Evolutionary conservation across 2,113 vertebrate species (phyloP), one percentile per base, ranked within the genome.

Genomic region (Pagrus major): DNA sequence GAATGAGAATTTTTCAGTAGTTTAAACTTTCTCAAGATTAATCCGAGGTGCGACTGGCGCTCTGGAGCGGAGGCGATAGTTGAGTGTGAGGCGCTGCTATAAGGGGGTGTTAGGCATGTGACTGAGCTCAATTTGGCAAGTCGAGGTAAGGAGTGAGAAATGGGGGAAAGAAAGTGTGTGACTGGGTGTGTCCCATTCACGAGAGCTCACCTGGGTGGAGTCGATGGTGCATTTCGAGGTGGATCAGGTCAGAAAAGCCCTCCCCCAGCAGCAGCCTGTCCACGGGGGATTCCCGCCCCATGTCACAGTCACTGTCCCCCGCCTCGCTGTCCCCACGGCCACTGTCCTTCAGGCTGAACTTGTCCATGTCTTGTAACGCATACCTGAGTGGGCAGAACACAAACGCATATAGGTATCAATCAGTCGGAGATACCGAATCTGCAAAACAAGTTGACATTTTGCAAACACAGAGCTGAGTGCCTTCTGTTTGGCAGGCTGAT

Each of bases 301-400:
- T 93, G 90, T 99, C 98, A 93, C 98, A 99, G 86, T 99, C 98
- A 88, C 98, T 99, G 95, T 99, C 98, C 90, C 98, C 98, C 64
- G 98, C 98, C 94, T 99, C 98, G 86, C 98, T 99, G 90, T 99
- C 98, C 80, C 98, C 98, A 71, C 98, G 96, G 73, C 98, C 98
- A 93, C 98, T 99, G 95, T 99, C 98, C 93, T 99, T 99, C 92
- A 99, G 93, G 94, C 98, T 99, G 94, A 99, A 99, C 94, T 99
- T 99, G 94, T 99, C 98, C 98, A 99, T 99, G 88, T 99, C 98
- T 94, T 99, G 98, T 55, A 99, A 96, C 80, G 97, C 97, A 90
- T 99, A 99, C 86, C 97, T 99, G 83, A 27, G 25, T 6, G 18
- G 54, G 31, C 76, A 9, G 2, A 84, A 76, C 76, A 73, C 65